Percentiles rank a stretch among this genome's conserved stretches.
These are phyloP conservation scores for Eidolon helvum DNA, from an alignment of 2,113 vertebrate species.

Conservation along the genomic window DNA sequence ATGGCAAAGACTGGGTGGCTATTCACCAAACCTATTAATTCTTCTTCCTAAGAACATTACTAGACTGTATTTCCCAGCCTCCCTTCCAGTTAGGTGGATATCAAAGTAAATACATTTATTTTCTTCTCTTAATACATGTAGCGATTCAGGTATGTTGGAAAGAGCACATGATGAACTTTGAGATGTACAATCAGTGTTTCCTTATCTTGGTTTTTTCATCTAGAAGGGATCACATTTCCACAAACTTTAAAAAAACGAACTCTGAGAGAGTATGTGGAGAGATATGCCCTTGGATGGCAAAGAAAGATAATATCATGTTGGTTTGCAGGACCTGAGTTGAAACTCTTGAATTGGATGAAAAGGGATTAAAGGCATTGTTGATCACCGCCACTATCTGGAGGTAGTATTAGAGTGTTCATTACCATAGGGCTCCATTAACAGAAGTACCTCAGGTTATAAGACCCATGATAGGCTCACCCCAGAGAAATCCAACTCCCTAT, in stretches of 20 bases:
- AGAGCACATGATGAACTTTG: background rate
- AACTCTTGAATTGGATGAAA: constrained; percentile 45
- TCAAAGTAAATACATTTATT: background rate
- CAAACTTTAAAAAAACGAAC: background rate
- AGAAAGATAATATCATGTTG: constrained; percentile 23
- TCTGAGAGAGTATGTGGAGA: background rate
- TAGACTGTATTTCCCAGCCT: constrained; percentile 9
- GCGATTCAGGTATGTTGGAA: background rate
- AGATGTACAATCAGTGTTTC: background rate
- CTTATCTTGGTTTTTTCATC: background rate
- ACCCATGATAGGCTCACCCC: background rate
- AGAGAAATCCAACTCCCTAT: constrained; percentile 15
- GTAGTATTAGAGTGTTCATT: constrained; percentile 19
- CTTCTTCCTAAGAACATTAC: background rate
- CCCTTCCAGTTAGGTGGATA: background rate
- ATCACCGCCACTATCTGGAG: constrained; percentile 38
- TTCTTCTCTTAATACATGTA: background rate
- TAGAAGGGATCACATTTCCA: background rate
- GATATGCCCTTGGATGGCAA: background rate
- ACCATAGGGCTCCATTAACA: background rate
- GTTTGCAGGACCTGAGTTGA: background rate
- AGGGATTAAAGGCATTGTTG: constrained; percentile 40
- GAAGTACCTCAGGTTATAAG: background rate
- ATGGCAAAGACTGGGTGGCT: background rate
- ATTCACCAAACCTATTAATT: background rate